These are phyloP conservation scores for Merodon equestris DNA, from an alignment of 2,888 invertebrate species.

Conservation along the genomic window DNA sequence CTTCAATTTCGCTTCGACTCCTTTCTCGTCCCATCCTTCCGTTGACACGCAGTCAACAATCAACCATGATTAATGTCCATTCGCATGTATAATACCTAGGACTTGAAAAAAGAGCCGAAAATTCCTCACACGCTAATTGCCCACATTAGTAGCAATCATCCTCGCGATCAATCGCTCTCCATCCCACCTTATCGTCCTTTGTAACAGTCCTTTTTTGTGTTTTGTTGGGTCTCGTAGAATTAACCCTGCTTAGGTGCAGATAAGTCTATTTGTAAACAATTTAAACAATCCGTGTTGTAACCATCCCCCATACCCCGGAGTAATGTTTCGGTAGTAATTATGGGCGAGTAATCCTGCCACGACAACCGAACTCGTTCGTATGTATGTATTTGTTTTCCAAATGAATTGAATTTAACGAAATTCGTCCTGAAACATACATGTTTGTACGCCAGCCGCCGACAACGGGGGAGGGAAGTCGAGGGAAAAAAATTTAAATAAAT, in stretches of 20 bases:
- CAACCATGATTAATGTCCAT: slow-evolving; percentile 58
- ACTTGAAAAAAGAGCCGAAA: slow-evolving; percentile 7
- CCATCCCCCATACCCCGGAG: slow-evolving; percentile 31
- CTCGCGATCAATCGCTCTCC: slow-evolving; percentile 4
- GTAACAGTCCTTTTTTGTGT: slow-evolving; percentile 30
- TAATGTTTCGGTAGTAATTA: slow-evolving; percentile 42
- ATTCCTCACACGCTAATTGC: slow-evolving; percentile 62
- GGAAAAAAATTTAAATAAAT: slow-evolving; percentile 56
- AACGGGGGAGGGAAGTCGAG: slow-evolving; percentile 7
- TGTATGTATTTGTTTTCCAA: slow-evolving; percentile 33
- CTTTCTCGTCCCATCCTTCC: slow-evolving; percentile 1
- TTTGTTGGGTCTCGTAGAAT: slow-evolving; percentile 41
- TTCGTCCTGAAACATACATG: slow-evolving; percentile 15
- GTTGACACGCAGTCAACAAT: slow-evolving; percentile 4
- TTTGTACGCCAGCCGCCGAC: not conserved
- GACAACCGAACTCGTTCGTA: slow-evolving; percentile 3
- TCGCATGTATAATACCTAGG: slow-evolving; percentile 16
- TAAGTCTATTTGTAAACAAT: slow-evolving; percentile 69
- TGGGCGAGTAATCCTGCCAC: slow-evolving; percentile 38
- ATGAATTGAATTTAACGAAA: slow-evolving; percentile 63
- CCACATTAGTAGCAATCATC: slow-evolving; percentile 50
- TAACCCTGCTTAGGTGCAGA: slow-evolving; percentile 65
- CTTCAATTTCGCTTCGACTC: slow-evolving; percentile 55
- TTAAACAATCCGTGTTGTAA: slow-evolving; percentile 53
- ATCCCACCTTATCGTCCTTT: not conserved